A percentile compares a stretch with the other conserved stretches of the same genome.
Evolutionary conservation across 1,140 invertebrate species (phyloP).

Genomic region (Belonocnema kinseyi): DNA sequence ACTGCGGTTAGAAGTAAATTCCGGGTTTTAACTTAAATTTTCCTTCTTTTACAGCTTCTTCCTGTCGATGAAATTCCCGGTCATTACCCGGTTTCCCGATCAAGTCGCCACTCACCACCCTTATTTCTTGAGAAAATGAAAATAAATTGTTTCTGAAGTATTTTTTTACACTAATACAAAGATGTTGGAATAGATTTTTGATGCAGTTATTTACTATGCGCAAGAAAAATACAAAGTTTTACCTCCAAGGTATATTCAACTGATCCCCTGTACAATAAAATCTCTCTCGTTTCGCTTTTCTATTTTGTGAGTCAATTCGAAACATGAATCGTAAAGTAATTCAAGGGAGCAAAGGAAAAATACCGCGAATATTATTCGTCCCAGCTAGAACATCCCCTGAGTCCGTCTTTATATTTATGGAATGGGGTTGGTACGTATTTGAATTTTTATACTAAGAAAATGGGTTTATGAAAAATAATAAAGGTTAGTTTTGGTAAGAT

Average conservation of each 20-base stretch:
- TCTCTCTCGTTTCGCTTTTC: conserved; percentile 73
- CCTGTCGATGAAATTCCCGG: no score
- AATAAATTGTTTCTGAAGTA: no score
- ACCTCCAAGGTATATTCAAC: conserved; percentile 65
- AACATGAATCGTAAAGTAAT: conserved; percentile 77
- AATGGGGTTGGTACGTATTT: conserved; percentile 53
- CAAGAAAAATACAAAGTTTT: conserved; percentile 69
- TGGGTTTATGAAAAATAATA: not conserved
- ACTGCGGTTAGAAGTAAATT: no score
- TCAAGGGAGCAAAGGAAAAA: conserved; percentile 73
- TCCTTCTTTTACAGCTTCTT: no score
- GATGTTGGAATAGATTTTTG: no score
- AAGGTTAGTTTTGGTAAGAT: no score
- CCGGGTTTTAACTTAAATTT: no score
- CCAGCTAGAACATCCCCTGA: conserved; percentile 53
- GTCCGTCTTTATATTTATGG: conserved; percentile 70
- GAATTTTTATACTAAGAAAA: conserved; percentile 35
- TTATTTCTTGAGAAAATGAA: no score
- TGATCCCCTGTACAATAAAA: conserved; percentile 74
- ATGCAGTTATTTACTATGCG: conserved; percentile 10
- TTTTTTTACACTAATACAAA: no score
- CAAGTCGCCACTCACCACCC: no score
- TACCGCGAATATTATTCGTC: conserved; percentile 73
- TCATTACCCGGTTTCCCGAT: no score
- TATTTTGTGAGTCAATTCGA: conserved; percentile 76